Percentiles rank a stretch among this genome's conserved stretches.
phyloP scores from a whole-genome alignment of 1,140 invertebrate genomes.

The Trypoxylus dichotomus region DNA sequence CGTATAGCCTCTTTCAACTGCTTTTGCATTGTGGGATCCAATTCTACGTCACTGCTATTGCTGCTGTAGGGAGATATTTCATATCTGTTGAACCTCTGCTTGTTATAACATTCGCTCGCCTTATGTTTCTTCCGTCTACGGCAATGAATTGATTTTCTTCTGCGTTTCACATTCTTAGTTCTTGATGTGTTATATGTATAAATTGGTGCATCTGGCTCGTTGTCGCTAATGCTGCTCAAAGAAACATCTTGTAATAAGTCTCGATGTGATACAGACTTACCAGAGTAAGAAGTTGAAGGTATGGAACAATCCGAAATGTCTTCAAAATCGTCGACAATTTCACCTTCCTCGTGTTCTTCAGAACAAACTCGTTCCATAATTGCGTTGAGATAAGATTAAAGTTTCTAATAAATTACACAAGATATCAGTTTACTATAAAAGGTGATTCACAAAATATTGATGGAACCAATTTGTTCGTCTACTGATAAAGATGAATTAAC shows the following conservation, averaged over 20 bases:
- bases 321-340: slow-evolving; percentile 50
- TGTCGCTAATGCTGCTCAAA: slow-evolving; percentile 50
- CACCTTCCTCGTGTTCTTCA: slow-evolving; percentile 48
- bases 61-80: neutral
- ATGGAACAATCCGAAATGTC: slow-evolving; percentile 49
- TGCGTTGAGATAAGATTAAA: neutral
- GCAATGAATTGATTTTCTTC: slow-evolving; percentile 26
- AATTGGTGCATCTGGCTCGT: slow-evolving; percentile 29
- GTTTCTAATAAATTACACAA: neutral
- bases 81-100: neutral
- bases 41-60: slow-evolving; percentile 7
- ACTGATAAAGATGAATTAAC: neutral
- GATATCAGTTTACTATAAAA: neutral
- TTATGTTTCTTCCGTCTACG: slow-evolving; percentile 26
- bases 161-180: neutral
- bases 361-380: slow-evolving; percentile 16
- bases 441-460: neutral
- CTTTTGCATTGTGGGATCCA: slow-evolving; percentile 32
- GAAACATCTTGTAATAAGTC: slow-evolving; percentile 48
- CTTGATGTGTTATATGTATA: neutral
- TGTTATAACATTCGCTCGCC: neutral
- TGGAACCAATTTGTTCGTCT: neutral
- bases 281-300: slow-evolving; percentile 35
- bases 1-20: slow-evolving; percentile 48
- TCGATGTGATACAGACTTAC: slow-evolving; percentile 48